Percentiles rank a stretch among this genome's conserved stretches.
Evolutionary conservation across 1,140 invertebrate species (phyloP).

Genomic region (Planococcus citri): DNA sequence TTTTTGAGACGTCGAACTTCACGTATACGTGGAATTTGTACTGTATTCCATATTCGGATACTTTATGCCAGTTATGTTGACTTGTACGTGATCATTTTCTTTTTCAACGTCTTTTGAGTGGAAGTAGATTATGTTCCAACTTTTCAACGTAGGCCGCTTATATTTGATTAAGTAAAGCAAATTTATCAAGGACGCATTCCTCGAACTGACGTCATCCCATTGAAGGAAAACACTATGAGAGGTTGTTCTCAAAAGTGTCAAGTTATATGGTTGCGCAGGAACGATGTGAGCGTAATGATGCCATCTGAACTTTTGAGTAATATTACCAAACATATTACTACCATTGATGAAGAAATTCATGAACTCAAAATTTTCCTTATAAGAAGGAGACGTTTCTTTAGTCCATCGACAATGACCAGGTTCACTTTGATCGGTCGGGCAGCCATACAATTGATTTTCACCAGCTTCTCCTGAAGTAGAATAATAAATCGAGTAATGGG

Average conservation of each 20-base stretch:
- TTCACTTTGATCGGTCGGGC: not conserved
- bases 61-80: slow-evolving; percentile 41
- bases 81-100: too few species aligned
- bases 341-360: slow-evolving; percentile 42
- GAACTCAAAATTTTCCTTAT: slow-evolving; percentile 42
- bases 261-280: slow-evolving; percentile 30
- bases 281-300: slow-evolving; percentile 47
- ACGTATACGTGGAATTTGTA: slow-evolving; percentile 52
- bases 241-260: slow-evolving; percentile 41
- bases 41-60: slow-evolving; percentile 53
- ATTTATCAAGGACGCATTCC: slow-evolving; percentile 44
- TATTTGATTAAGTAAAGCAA: slow-evolving; percentile 48
- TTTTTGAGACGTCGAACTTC: slow-evolving; percentile 39
- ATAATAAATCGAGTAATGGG: slow-evolving; percentile 43
- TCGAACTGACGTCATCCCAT: slow-evolving; percentile 46
- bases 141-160: slow-evolving; percentile 40
- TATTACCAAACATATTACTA: slow-evolving; percentile 42
- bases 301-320: slow-evolving; percentile 37
- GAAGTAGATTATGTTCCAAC: slow-evolving; percentile 39
- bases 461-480: slow-evolving; percentile 34
- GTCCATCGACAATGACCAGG: slow-evolving; percentile 38
- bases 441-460: slow-evolving; percentile 21
- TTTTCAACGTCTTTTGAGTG: not conserved
- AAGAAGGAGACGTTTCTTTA: slow-evolving; percentile 40
- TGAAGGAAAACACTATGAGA: slow-evolving; percentile 42